These are phyloP conservation scores for Acromyrmex echinatior DNA, from an alignment of 1,140 invertebrate genomes.

Conservation along the genomic window DNA sequence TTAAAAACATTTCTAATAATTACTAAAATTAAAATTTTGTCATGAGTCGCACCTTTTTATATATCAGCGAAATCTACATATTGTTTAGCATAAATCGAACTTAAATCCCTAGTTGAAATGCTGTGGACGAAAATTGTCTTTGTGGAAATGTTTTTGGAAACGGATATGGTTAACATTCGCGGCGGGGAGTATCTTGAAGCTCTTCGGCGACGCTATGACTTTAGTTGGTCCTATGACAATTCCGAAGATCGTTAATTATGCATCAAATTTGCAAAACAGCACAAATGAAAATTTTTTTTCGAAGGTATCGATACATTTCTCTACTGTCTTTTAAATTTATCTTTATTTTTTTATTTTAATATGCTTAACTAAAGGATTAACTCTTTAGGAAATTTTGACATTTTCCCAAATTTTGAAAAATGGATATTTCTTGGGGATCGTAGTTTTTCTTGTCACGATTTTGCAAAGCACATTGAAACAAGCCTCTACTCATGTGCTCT, in stretches of 20 bases:
- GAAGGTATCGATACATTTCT: conserved; percentile 28
- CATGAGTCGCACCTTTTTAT: neutral
- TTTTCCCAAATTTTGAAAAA: conserved; percentile 90
- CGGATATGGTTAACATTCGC: conserved; percentile 91
- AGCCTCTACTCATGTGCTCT: conserved; percentile 93
- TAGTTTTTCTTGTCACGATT: conserved; percentile 91
- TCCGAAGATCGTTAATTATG: conserved; percentile 91
- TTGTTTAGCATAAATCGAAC: neutral
- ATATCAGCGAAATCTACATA: neutral
- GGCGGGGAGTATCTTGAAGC: conserved; percentile 91
- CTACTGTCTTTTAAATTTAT: neutral
- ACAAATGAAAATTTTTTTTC: conserved; percentile 16
- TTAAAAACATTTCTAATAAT: neutral
- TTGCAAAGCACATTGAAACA: conserved; percentile 94
- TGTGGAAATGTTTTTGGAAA: conserved; percentile 91
- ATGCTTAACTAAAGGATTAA: neutral
- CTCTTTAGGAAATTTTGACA: conserved; percentile 72
- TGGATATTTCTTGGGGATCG: conserved; percentile 92
- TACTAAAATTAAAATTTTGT: neutral
- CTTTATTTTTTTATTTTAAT: neutral
- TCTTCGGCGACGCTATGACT: conserved; percentile 92
- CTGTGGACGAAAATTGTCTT: conserved; percentile 77
- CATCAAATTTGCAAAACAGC: conserved; percentile 79
- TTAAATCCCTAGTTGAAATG: conserved; percentile 20
- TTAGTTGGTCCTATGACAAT: conserved; percentile 93